Conservation (phyloP, 2,113 vertebrate genomes). For the Antennarius striatus region DNA sequence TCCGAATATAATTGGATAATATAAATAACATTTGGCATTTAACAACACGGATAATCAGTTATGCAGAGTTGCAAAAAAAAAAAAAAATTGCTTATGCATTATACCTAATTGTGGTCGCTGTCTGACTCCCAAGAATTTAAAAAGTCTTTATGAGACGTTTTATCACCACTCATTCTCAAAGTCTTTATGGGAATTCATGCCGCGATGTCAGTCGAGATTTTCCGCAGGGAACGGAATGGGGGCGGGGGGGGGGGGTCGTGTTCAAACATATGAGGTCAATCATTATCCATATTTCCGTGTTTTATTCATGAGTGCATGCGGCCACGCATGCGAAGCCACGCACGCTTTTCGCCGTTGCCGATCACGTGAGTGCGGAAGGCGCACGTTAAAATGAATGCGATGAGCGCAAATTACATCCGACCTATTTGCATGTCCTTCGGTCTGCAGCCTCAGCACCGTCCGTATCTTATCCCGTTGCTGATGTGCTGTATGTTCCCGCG, state of each 20-base stretch:
- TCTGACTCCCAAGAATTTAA: not conserved
- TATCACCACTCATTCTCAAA: not conserved
- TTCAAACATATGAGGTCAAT: conserved; percentile 16
- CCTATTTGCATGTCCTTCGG: conserved; percentile 12
- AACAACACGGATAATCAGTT: conserved; percentile 16
- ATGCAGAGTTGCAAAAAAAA: not conserved
- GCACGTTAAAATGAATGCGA: conserved; percentile 19
- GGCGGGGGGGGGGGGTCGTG: too few relatives aligned
- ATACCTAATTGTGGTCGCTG: too few relatives aligned
- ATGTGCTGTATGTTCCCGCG: conserved; percentile 21
- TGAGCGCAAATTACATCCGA: conserved; percentile 33
- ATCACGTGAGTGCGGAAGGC: conserved; percentile 2
- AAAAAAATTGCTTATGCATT: not conserved
- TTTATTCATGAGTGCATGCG: conserved; percentile 43
- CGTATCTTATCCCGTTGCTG: conserved; percentile 5
- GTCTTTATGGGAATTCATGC: not conserved
- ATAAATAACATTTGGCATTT: not conserved
- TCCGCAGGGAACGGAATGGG: too few relatives aligned
- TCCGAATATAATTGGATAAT: conserved; percentile 10
- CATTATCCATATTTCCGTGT: conserved; percentile 31
- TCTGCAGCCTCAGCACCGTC: conserved; percentile 1
- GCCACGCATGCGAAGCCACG: conserved; percentile 17
- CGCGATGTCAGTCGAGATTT: too few relatives aligned
- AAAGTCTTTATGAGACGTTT: not conserved
- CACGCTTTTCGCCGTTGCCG: conserved; percentile 25